Evolutionary conservation across 2,113 vertebrate species (phyloP).

Genomic region (Pluvialis apricaria): DNA sequence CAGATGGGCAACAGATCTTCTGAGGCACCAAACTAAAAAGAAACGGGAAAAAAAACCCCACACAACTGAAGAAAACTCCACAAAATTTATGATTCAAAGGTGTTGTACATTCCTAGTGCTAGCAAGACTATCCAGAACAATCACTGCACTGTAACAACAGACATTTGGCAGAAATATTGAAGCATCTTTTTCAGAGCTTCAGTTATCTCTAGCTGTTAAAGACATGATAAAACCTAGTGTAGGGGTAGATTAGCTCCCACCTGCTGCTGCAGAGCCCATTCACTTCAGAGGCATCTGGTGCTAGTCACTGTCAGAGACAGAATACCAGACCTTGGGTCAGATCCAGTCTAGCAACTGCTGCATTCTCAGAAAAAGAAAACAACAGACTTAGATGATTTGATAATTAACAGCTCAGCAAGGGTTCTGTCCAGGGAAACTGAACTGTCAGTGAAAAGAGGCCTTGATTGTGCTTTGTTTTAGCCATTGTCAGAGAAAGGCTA

Average conservation of each 20-base stretch:
- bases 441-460: not conserved
- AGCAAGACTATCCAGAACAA: not conserved
- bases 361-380: not conserved
- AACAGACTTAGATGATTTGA: not conserved
- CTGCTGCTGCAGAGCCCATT: not conserved
- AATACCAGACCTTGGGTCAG: not conserved
- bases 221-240: not conserved
- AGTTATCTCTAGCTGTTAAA: not conserved
- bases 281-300: not conserved
- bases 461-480: not conserved
- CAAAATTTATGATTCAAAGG: not conserved
- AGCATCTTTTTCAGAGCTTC: not conserved
- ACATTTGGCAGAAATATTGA: not conserved
- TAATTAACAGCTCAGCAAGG: not conserved
- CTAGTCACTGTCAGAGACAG: not conserved
- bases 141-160: not conserved
- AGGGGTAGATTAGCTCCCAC: not conserved
- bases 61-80: not conserved
- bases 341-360: not conserved
- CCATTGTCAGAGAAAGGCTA: not conserved
- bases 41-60: too few species aligned
- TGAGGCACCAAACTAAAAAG: not conserved
- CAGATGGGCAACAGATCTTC: not conserved
- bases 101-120: not conserved
- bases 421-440: not conserved